Evolutionary conservation across 2,888 invertebrate species (phyloP), one percentile per base, ranked within the genome.

Genomic region (Agrotis puta): DNA sequence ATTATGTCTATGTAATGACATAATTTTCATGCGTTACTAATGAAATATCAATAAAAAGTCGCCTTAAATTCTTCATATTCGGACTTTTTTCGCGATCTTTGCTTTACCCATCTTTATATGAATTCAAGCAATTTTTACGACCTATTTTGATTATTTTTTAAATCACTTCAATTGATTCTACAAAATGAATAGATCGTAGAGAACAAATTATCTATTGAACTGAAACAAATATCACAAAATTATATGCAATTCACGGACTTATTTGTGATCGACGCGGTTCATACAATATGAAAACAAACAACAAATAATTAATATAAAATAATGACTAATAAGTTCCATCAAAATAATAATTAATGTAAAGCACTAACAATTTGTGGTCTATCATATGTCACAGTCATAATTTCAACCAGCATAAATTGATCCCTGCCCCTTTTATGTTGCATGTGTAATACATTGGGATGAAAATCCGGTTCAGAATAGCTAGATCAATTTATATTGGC

Each of bases 401-500:
- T 50, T 48, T 27, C 43, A 73, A 66, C 79, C 74, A 79, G 22
- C 57, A 61, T 81, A 81, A 64, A 61, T 64, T 65, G 77, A 76
- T 57, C 63, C 47, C 45, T 62, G 27, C 53, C 63, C 59, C 45
- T 58, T 47, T 16, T 63, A 20, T 61, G 54, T 39, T 18, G 50
- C 27, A 57, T 48, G 47, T 74, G 63, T 77, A 79, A 74, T 82
- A 53, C 13, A 74, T 64, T 74, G 54, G n/a, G n/a, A 70, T 74
- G 27, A 56, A 57, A 67, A 68, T 56, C 62, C 69, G 68, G 73
- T 62, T 68, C 33, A 69, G 68, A 82, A 79, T 77, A 66, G 75
- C 51, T 58, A 61, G 82, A 58, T 82, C 84, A 78, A 79, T 78
- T 76, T 85, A 86, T 80, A 76, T 75, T 85, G 81, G 85, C 48